Percentiles rank a stretch among this genome's conserved stretches.
These are phyloP conservation scores for Heliconius hortense DNA, from an alignment of 2,888 invertebrate genomes.

Conservation along the genomic window DNA sequence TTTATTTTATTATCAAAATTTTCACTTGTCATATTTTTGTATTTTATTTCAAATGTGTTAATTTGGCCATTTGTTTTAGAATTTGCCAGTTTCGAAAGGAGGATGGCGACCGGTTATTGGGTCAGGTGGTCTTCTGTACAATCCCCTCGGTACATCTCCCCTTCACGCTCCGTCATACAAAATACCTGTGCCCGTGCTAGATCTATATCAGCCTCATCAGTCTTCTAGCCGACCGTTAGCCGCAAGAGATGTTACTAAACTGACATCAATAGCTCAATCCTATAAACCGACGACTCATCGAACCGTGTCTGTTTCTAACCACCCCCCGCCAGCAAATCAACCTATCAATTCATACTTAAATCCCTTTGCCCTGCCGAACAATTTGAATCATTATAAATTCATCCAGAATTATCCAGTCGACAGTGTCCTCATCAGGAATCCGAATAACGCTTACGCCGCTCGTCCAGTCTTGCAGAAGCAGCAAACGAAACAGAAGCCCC, in stretches of 20 bases:
- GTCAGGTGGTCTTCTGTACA: conserved; percentile 65
- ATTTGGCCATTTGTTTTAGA: conserved; percentile 57
- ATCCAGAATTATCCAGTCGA: conserved; percentile 71
- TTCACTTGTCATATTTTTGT: too few species aligned
- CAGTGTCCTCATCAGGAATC: conserved; percentile 67
- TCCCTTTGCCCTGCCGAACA: conserved; percentile 67
- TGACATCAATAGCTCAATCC: conserved; percentile 75
- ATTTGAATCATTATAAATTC: conserved; percentile 67
- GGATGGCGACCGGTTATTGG: conserved; percentile 84
- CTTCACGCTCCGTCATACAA: conserved; percentile 71
- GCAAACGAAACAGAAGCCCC: conserved; percentile 65
- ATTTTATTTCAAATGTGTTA: neutral
- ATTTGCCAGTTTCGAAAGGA: conserved; percentile 78
- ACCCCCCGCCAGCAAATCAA: conserved; percentile 62
- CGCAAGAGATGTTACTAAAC: conserved; percentile 68
- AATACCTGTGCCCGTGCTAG: conserved; percentile 62
- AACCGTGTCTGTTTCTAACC: conserved; percentile 57
- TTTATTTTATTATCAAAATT: too few species aligned
- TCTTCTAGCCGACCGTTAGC: conserved; percentile 70
- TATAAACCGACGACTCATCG: conserved; percentile 73
- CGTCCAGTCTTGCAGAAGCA: conserved; percentile 67
- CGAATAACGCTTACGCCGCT: conserved; percentile 66
- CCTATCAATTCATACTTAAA: conserved; percentile 76
- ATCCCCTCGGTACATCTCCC: conserved; percentile 61
- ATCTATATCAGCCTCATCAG: conserved; percentile 65